Evolutionary conservation across 2,888 invertebrate genomes (phyloP), one percentile per base, ranked within the genome.

Genomic region (Limnephilus rhombicus): DNA sequence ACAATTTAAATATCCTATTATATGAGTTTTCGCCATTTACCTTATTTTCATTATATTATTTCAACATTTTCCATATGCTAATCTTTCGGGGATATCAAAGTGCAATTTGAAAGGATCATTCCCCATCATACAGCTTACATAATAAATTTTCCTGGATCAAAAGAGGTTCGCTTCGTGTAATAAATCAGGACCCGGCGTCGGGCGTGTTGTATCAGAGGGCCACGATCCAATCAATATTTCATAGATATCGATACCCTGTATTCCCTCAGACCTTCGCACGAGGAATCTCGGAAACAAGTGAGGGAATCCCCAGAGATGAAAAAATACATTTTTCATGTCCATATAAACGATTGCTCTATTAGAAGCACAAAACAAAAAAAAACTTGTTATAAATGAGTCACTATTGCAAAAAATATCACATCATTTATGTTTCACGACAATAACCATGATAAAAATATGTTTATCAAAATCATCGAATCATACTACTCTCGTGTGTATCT

Each of bases 191-290:
- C n/a, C 86, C 15, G 49, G n/a, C 49, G 29, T 49, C 86, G 45
- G 45, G 29, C 45, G 45, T 86, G 45, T 45, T 86, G 29, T 45
- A 41, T 45, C 45, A n/a, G 86, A 29, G 86, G 45, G 86, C 24
- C 9, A 86, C n/a, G 45, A 49, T 45, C 86, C 41, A 86, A 86
- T 86, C 86, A 86, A 86, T 86, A 86, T 86, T 86, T 86, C 45
- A 86, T 86, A 49, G n/a, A 41, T 83, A 37, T 37, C 37, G 41
- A 85, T 41, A 45, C 86, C 15, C 45, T 4, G 45, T 85, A 45
- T 86, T 86, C 86, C 45, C 15, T 34, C 37, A 41, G 37, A 83
- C 34, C 24, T 12, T 15, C 37, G 37, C 24, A 83, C 37, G 37
- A 31, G 24, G 45, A 45, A 37, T 86, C 86, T 45, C 45, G 45